phyloP scores from a whole-genome alignment of 2,888 invertebrate species.

The Chrysodeixis includens region DNA sequence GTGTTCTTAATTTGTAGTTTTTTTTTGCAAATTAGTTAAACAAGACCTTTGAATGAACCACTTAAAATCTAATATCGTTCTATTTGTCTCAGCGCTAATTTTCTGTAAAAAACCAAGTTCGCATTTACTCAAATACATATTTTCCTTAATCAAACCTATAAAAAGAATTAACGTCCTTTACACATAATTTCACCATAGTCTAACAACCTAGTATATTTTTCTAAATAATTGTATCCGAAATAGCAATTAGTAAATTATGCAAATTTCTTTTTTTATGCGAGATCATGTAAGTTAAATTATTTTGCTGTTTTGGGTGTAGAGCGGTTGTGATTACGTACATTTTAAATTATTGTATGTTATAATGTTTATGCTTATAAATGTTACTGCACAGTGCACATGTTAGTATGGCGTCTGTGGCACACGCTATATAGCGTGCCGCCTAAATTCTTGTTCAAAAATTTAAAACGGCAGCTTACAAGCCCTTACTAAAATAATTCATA shows the following conservation, averaged over 20 bases:
- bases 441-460: slow-evolving; percentile 32
- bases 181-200: slow-evolving; percentile 39
- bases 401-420: slow-evolving; percentile 24
- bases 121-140: too few species aligned
- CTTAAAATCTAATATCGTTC: too few species aligned
- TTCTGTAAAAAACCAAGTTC: too few species aligned
- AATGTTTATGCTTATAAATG: slow-evolving; percentile 51
- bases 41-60: background rate
- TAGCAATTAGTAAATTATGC: slow-evolving; percentile 56
- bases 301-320: slow-evolving; percentile 64
- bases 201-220: slow-evolving; percentile 46
- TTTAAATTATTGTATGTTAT: slow-evolving; percentile 64
- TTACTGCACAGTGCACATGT: slow-evolving; percentile 27
- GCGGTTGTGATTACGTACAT: slow-evolving; percentile 70
- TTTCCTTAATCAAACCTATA: too few species aligned
- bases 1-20: background rate
- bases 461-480: slow-evolving; percentile 12
- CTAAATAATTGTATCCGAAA: slow-evolving; percentile 59
- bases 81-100: too few species aligned
- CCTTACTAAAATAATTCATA: background rate
- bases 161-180: slow-evolving; percentile 12
- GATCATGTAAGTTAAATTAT: slow-evolving; percentile 55
- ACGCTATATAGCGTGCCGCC: slow-evolving; percentile 42
- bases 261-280: slow-evolving; percentile 41
- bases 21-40: background rate